Evolutionary conservation across 2,113 vertebrate genomes (phyloP), one percentile per base, ranked within the genome.

Genomic region (Trichomycterus rosablanca): DNA sequence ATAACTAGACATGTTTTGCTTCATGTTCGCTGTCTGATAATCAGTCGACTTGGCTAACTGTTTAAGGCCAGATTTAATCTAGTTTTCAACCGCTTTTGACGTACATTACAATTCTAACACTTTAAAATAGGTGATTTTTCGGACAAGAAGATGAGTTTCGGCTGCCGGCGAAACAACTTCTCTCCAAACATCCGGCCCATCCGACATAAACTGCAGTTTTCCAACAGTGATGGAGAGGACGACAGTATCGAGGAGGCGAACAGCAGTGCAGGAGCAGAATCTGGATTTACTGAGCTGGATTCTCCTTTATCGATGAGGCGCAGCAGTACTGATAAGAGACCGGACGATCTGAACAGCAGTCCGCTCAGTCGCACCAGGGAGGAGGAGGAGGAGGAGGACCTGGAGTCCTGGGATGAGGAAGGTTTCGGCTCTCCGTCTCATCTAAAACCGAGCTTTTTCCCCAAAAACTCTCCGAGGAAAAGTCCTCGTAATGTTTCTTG

Each of bases 201-300:
- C 61, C 83, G 91, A 0, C 92, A 95, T 67, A 95, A 93, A 16
- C 66, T 97, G 2, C 81, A 87, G 32, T 96, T 96, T 65, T 73
- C 79, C 7, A 73, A 76, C 7, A 93, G 92, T 75, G 92, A 95
- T 55, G 89, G 91, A 0, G 93, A 94, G 30, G 94, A 94, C 11
- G 93, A 94, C 1, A 78, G 86, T 15, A 83, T 88, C 0, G 89
- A 89, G 74, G 92, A 93, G 55, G 87, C 86, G 0, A 91, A 95
- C 80, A 94, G 88, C 84, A 97, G 92, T 77, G 93, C 91, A 1
- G 93, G 91, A 0, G 93, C 88, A 8, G 93, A 97, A 66, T 97
- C 95, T 1, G 94, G 93, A 5, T 96, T 97, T 68, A 94, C 92
- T 40, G 94, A 97, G 80, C 77, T 92, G 6, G 91, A 96, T 40